phyloP scores from a whole-genome alignment of 2,888 invertebrate species.

The Pheosia gnoma region DNA sequence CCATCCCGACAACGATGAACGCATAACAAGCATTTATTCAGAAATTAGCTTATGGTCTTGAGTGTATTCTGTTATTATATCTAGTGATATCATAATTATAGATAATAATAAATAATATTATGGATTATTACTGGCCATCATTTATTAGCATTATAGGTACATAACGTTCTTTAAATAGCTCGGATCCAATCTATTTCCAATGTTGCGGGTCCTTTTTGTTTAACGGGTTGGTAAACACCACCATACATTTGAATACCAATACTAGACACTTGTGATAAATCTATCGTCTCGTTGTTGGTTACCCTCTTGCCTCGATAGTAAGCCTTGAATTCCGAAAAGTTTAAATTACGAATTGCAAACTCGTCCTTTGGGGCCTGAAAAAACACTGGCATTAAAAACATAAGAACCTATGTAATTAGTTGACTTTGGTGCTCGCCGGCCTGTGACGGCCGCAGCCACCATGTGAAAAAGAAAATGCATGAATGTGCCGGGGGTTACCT shows the following conservation, averaged over 20 bases:
- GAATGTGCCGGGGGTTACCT: no score
- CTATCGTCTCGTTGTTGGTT: conserved; percentile 82
- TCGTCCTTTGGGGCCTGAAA: conserved; percentile 81
- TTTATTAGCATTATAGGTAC: neutral
- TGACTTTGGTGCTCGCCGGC: no score
- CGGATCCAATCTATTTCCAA: conserved; percentile 86
- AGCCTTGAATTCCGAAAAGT: conserved; percentile 84
- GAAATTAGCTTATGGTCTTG: conserved; percentile 32
- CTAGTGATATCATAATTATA: conserved; percentile 56
- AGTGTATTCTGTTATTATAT: conserved; percentile 51
- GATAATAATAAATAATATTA: conserved; percentile 57
- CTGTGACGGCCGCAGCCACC: no score
- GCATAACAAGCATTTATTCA: conserved; percentile 43
- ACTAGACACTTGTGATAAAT: conserved; percentile 83
- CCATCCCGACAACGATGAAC: conserved; percentile 76
- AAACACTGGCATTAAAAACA: conserved; percentile 4
- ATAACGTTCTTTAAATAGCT: conserved; percentile 44
- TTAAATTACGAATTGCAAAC: conserved; percentile 79
- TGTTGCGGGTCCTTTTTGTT: conserved; percentile 86
- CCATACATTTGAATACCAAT: conserved; percentile 87
- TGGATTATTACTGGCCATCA: conserved; percentile 20
- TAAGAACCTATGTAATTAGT: no score
- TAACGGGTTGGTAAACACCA: conserved; percentile 85
- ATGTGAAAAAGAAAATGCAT: no score
- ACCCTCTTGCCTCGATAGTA: conserved; percentile 85